phyloP scores from a whole-genome alignment of 2,888 invertebrate genomes.

The Anarsia innoxiella region DNA sequence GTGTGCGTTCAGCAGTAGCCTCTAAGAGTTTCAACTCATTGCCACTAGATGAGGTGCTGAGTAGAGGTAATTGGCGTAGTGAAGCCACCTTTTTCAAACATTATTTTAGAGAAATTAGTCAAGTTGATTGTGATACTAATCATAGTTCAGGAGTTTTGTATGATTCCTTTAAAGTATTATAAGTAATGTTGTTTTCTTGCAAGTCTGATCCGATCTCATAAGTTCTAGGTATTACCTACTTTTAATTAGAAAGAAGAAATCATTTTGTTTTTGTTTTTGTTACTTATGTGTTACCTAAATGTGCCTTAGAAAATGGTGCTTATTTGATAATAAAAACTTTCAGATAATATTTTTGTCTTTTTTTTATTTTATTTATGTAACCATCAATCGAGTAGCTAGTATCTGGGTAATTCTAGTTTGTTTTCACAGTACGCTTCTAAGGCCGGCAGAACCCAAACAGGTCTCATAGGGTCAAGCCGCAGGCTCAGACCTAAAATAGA shows the following conservation, averaged over 20 bases:
- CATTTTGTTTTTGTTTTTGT: background rate
- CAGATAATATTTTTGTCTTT: background rate
- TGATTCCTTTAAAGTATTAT: slow-evolving; percentile 3
- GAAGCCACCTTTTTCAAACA: slow-evolving; percentile 4
- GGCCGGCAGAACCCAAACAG: slow-evolving; percentile 12
- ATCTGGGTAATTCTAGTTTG: background rate
- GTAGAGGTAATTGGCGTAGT: slow-evolving; percentile 6
- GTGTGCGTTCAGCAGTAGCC: slow-evolving; percentile 6
- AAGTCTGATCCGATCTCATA: slow-evolving; percentile 3
- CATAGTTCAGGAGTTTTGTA: background rate
- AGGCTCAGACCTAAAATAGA: slow-evolving; percentile 13
- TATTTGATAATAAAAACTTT: background rate
- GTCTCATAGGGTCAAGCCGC: slow-evolving; percentile 12
- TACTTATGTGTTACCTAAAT: background rate
- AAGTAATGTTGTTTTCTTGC: background rate
- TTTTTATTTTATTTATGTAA: background rate
- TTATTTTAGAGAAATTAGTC: slow-evolving; percentile 3
- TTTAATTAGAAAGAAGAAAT: background rate
- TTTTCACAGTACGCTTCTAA: slow-evolving; percentile 10
- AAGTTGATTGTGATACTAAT: background rate
- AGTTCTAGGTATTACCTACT: background rate
- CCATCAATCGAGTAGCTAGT: background rate
- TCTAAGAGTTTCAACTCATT: background rate
- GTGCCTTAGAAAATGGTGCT: no score
- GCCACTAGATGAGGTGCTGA: slow-evolving; percentile 6